Evolutionary conservation across 2,888 invertebrate species (phyloP).

Genomic region (Molorchus minor): DNA sequence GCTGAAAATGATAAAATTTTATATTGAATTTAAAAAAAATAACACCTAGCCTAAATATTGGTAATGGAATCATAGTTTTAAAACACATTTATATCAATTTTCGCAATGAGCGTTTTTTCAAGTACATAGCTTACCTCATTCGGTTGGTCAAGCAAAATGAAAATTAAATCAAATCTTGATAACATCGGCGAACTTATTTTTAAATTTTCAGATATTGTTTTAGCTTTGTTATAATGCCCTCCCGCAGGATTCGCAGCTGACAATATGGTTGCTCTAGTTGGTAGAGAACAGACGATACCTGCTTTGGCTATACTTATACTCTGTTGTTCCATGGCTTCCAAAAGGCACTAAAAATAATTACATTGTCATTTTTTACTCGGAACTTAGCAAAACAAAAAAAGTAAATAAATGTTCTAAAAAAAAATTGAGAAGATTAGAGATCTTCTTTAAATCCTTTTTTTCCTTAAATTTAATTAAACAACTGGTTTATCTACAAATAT

Average conservation of each 20-base stretch:
- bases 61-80: too few species aligned
- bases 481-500: too few species aligned
- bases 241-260: slow-evolving; percentile 93
- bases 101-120: too few species aligned
- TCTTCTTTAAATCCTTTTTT: too few species aligned
- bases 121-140: slow-evolving; percentile 76
- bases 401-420: too few species aligned
- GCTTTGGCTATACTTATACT: slow-evolving; percentile 90
- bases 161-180: slow-evolving; percentile 92
- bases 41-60: too few species aligned
- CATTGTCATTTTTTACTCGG: neutral
- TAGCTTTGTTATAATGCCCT: slow-evolving; percentile 88
- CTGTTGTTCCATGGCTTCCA: slow-evolving; percentile 96
- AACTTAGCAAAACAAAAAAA: too few species aligned
- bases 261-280: slow-evolving; percentile 84
- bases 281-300: slow-evolving; percentile 83
- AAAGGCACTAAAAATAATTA: slow-evolving; percentile 69
- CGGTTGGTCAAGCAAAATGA: slow-evolving; percentile 87
- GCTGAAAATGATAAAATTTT: slow-evolving; percentile 62
- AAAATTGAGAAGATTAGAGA: too few species aligned
- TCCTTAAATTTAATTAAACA: too few species aligned
- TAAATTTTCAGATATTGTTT: slow-evolving; percentile 89
- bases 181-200: slow-evolving; percentile 85
- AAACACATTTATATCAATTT: too few species aligned
- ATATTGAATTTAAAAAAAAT: too few species aligned